phyloP scores from a whole-genome alignment of 2,888 invertebrate genomes.

The Andrena minutula region DNA sequence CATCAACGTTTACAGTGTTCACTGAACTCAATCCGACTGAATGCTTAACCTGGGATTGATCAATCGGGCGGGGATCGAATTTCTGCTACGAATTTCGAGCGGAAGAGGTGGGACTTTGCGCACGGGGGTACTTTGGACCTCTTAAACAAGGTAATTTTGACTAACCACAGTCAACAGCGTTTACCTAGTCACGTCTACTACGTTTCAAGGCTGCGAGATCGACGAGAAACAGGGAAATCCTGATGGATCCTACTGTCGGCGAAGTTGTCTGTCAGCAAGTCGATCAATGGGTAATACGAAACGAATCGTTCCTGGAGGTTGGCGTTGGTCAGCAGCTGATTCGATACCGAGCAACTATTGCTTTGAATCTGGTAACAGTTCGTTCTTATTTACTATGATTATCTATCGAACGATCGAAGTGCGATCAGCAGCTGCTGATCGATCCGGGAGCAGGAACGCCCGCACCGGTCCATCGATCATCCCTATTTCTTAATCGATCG shows the following conservation, averaged over 20 bases:
- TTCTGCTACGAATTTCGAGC: not conserved
- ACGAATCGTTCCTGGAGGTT: not conserved
- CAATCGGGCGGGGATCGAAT: too few relatives aligned
- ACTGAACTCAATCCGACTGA: not conserved
- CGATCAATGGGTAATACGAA: not conserved
- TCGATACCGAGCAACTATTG: slow-evolving; percentile 21
- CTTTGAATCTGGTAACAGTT: slow-evolving; percentile 21
- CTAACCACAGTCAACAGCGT: slow-evolving; percentile 42
- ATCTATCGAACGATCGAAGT: slow-evolving; percentile 11
- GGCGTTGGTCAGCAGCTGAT: slow-evolving; percentile 6
- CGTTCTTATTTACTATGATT: slow-evolving; percentile 7
- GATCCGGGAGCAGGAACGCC: not conserved
- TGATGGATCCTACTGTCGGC: not conserved
- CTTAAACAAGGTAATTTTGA: slow-evolving; percentile 45
- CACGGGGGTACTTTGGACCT: slow-evolving; percentile 49
- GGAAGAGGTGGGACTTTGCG: slow-evolving; percentile 38
- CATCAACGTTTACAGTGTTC: too few relatives aligned
- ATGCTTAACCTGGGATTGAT: not conserved
- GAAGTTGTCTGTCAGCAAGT: not conserved
- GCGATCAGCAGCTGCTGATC: slow-evolving; percentile 19
- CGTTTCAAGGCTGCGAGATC: not conserved
- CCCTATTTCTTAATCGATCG: slow-evolving; percentile 11
- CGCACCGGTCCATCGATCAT: not conserved
- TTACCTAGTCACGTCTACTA: slow-evolving; percentile 44
- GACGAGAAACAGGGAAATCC: slow-evolving; percentile 3